Base-by-base conservation (phyloP, 2,113 vertebrate species). In the Alouatta palliata region DNA sequence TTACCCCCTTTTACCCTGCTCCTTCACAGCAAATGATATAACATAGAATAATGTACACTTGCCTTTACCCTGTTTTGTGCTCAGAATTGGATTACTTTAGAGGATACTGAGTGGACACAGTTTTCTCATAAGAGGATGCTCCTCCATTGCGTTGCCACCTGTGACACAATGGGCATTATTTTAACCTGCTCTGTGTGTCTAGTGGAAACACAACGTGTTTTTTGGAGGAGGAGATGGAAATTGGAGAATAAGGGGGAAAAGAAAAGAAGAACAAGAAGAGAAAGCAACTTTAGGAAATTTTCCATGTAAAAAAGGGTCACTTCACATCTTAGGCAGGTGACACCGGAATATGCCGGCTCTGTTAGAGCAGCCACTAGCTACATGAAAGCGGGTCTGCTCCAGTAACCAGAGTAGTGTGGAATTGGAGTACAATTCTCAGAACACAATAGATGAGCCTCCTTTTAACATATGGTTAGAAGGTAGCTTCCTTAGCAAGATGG, bases 1-100 rank as follows among this genome's bases (percentile, higher is more conserved):
- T 10, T 43, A 1, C 10, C 25, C 6, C 3, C 30, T 2, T 25
- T 0, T 17, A 14, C 9, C 0, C 77, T 3, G 6, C 14, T 19
- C 1, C 16, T n/a, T 23, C 2, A 10, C 16, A 35, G 13, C 12
- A 95, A 56, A 8, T 47, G 71, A 82, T 32, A 27, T 1, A 3
- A 58, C 49, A 56, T 27, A 52, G 30, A 58, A 52, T 13, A 66
- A 43, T 13, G 8, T 68, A 54, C 6, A 25, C 10, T 40, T n/a
- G 20, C 47, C 19, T 81, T 45, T 25, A 23, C 52, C 19, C 12
- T 70, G 25, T 43, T 86, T 64, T 95, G 14, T 35, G 35, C 58
- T 94, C 25, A 32, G 47, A 80, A 81, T 19, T 37, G 9, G 47
- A 70, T 52, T 32, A 47, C 1, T 23, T 85, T 25, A 66, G 19